Conservation (phyloP, 1,140 invertebrate species). For the Planococcus citri region DNA sequence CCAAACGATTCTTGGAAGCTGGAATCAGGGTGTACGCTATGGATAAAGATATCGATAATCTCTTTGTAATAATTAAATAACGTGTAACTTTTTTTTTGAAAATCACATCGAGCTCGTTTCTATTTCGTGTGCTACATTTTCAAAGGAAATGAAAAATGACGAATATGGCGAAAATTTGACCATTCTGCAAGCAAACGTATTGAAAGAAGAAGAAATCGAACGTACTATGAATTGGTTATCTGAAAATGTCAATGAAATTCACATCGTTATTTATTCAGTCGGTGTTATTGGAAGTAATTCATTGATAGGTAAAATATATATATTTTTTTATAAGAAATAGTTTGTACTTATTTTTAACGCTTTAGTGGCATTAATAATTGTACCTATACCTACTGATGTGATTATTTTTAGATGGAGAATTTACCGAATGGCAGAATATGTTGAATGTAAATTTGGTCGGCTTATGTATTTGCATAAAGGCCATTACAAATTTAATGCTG, state of each 20-base stretch:
- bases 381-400: not conserved
- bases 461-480: slow-evolving; percentile 6
- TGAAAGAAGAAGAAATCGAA: not conserved
- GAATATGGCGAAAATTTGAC: slow-evolving; percentile 1
- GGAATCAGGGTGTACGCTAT: slow-evolving; percentile 22
- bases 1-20: slow-evolving; percentile 27
- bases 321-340: not conserved
- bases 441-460: not conserved
- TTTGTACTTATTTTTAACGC: not conserved
- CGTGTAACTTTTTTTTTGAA: not conserved
- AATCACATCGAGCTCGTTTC: too few relatives aligned
- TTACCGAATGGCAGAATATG: not conserved
- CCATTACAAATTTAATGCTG: not conserved
- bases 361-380: not conserved
- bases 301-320: slow-evolving; percentile 8
- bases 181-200: not conserved
- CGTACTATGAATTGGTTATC: not conserved
- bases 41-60: slow-evolving; percentile 23
- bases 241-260: not conserved
- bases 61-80: slow-evolving; percentile 15
- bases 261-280: not conserved
- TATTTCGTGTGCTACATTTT: too few relatives aligned
- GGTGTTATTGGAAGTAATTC: slow-evolving; percentile 9
- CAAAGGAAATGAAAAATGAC: slow-evolving; percentile 1
- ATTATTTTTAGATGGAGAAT: not conserved